A percentile compares a stretch with the other conserved stretches of the same genome.
Evolutionary conservation across 2,888 invertebrate genomes (phyloP).

Genomic region (Torymus auratus): DNA sequence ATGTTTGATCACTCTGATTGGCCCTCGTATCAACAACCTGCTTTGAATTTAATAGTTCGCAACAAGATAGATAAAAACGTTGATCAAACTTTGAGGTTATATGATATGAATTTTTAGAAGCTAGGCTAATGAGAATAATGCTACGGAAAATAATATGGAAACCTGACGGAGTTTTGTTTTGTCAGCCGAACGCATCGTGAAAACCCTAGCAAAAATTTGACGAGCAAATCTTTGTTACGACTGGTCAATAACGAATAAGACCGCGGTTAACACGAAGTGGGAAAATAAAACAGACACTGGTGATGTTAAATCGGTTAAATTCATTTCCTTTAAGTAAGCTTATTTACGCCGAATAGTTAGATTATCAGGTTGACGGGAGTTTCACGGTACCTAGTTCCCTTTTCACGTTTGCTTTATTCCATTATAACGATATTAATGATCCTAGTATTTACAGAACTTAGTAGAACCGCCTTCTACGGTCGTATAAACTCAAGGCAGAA

Average conservation of each 20-base stretch:
- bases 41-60: no score
- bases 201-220: constrained; percentile 39
- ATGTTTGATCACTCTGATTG: constrained; percentile 7
- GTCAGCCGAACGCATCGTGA: constrained; percentile 45
- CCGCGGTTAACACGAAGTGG: constrained; percentile 43
- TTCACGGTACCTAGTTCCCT: constrained; percentile 61
- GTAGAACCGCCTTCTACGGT: constrained; percentile 58
- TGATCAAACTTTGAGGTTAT: no score
- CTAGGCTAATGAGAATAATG: constrained; percentile 37
- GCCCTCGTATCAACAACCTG: constrained; percentile 15
- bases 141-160: not conserved
- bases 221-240: constrained; percentile 30
- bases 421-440: constrained; percentile 64
- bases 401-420: constrained; percentile 56
- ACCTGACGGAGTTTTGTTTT: constrained; percentile 13
- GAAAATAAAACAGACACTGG: constrained; percentile 58
- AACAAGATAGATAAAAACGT: no score
- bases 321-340: constrained; percentile 29
- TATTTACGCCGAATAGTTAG: constrained; percentile 61
- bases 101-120: not conserved
- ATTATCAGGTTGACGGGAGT: constrained; percentile 64
- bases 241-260: constrained; percentile 56
- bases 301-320: constrained; percentile 50
- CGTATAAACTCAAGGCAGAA: constrained; percentile 60
- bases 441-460: constrained; percentile 68